Percentiles rank a stretch among this genome's conserved stretches.
Conservation (phyloP, 1,140 invertebrate genomes). For the Bombus balteatus region DNA sequence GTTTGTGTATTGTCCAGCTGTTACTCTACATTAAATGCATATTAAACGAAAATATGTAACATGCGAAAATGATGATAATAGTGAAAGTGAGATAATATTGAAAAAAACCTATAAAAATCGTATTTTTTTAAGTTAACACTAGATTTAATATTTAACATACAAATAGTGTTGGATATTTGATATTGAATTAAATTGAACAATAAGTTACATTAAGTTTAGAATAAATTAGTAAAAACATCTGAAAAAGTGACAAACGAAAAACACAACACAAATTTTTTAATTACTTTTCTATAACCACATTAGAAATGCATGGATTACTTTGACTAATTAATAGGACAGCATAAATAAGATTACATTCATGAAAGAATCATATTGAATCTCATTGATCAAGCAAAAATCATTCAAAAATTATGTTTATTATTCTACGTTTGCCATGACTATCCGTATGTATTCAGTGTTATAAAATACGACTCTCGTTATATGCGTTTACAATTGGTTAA, state of each 20-base stretch:
- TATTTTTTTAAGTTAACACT: too few species aligned
- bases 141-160: too few species aligned
- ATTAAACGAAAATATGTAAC: too few species aligned
- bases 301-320: background rate
- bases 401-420: background rate
- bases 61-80: too few species aligned
- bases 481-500: background rate
- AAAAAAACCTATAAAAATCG: too few species aligned
- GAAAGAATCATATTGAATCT: background rate
- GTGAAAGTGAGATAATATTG: too few species aligned
- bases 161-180: background rate
- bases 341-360: background rate
- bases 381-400: background rate
- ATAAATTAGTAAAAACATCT: too few species aligned
- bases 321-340: background rate
- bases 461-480: background rate
- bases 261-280: background rate
- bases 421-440: too few species aligned
- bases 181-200: background rate
- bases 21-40: too few species aligned
- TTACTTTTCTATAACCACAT: background rate
- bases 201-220: background rate
- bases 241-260: background rate
- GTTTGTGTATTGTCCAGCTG: background rate
- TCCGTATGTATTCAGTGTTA: background rate